Evolutionary conservation across 2,113 vertebrate species (phyloP), one percentile per base, ranked within the genome.

Genomic region (Paracanthobrama guichenoti): DNA sequence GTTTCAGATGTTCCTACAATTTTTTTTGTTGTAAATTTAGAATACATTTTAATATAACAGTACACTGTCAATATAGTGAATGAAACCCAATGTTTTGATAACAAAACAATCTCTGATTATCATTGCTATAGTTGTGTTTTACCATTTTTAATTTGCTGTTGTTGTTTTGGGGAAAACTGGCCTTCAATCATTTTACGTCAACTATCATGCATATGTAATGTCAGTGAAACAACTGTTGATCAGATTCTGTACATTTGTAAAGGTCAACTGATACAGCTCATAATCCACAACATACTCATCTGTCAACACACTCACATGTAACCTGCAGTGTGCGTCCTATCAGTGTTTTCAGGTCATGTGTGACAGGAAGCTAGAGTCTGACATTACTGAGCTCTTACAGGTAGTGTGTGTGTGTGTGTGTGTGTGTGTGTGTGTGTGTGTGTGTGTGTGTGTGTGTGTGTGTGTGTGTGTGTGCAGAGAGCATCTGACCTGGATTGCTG

Each of bases 291-390:
- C 75, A 42, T 13, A 39, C 75, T 60, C 31, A 78, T 60, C 55
- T 78, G 55, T 78, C 55, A 78, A 60, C 75, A 78, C 75, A 26
- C 31, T 48, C 46, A 20, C 73, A 12, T 1, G 12, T 35, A 35
- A n/a, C 39, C 39, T 44, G 20, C 35, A 2, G 20, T 35, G 2
- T 71, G 67, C 31, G 26, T 44, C 12, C 16, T 8, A 60, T 62
- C 22, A 20, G 14, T 79, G n/a, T 79, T 62, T 14, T 62, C n/a
- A 28, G 57, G 57, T 62, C 57, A 80, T 22, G 35, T 22, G 24
- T 66, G 78, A 67, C 44, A 80, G 78, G 3, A 35, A 24, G 57
- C 76, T 62, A 42, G 57, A 79, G 55, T 12, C 59, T 20, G 31
- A 60, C 55, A 78, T 60, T 39, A 39, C 77, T 3, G 60, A 22